Base-by-base conservation (phyloP, 2,888 invertebrate genomes). In the Caenorhabditis wallacei region DNA sequence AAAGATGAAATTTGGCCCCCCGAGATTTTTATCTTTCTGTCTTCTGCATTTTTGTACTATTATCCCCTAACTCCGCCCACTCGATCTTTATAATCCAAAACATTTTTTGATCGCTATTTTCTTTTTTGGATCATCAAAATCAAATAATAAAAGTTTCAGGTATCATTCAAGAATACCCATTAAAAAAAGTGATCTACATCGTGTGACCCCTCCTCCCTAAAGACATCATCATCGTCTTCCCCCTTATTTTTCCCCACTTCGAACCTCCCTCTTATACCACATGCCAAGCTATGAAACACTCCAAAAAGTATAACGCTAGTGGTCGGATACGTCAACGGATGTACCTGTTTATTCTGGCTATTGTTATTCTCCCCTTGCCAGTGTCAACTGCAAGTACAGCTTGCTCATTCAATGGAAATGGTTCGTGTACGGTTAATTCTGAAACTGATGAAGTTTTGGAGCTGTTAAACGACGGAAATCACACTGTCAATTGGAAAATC, bases 341-440 rank as follows among this genome's bases (percentile, higher is more conserved):
- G 20, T 22, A 11, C 37, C 30, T 53, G 0, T 26, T 48, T 3
- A n/a, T 63, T 43, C 18, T 68, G 24, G 30, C 35, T 53, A 35
- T 54, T 8, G 35, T 63, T 16, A 3, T 54, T 22, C 7, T 74
- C 43, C 20, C 69, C 0, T 13, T 40, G 20, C 8, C 35, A 8
- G 2, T 57, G 1, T 43, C 78, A 1, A 18, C 59, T 2, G 18
- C 30, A 10, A 63, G 51, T 11, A 11, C 30, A 0, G 48, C 46
- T 1, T 78, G 78, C 54, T 61, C 68, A 8, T 78, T 69, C 30
- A 78, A 78, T 37, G 61, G 78, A 2, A 46, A 78, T 53, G 69
- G 78, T 0, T 26, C 46, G 0, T 78, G 78, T 40, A 22, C 24
- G 0, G 63, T 78, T 7, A 59, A 43, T 24, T 20, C 54, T 0